These are phyloP conservation scores for Sphenopsis melanotis DNA, from an alignment of 2,797 vertebrate genomes.

Conservation along the genomic window DNA sequence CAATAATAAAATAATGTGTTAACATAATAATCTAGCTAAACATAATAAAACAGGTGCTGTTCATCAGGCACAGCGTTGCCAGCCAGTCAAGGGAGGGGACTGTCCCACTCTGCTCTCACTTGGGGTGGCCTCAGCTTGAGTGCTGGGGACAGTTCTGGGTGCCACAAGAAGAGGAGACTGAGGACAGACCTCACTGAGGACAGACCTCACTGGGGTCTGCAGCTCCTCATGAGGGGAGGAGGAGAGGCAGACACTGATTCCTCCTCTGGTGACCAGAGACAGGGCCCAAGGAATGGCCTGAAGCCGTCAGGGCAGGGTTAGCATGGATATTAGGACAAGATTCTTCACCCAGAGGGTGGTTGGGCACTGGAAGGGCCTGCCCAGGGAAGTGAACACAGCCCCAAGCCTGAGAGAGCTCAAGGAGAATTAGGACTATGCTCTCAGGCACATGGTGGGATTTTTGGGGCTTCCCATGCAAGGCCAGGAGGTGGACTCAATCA, in stretches of 20 bases:
- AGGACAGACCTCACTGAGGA: background rate
- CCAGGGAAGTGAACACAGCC: background rate
- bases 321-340: too few relatives aligned
- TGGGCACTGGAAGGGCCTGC: background rate
- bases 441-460: background rate
- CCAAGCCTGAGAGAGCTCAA: background rate
- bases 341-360: background rate
- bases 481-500: background rate
- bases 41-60: background rate
- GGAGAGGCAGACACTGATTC: background rate
- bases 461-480: background rate
- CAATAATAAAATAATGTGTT: background rate
- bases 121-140: background rate
- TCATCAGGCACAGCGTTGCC: background rate
- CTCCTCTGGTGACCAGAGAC: background rate
- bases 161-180: background rate
- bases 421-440: fast-evolving
- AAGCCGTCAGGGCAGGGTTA: background rate
- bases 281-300: background rate
- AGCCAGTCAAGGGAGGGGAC: background rate
- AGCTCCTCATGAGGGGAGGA: background rate
- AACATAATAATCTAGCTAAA: background rate
- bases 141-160: background rate
- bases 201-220: background rate
- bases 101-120: background rate